phyloP scores from a whole-genome alignment of 2,113 vertebrate species.

The Tenebrosternarchus preto region DNA sequence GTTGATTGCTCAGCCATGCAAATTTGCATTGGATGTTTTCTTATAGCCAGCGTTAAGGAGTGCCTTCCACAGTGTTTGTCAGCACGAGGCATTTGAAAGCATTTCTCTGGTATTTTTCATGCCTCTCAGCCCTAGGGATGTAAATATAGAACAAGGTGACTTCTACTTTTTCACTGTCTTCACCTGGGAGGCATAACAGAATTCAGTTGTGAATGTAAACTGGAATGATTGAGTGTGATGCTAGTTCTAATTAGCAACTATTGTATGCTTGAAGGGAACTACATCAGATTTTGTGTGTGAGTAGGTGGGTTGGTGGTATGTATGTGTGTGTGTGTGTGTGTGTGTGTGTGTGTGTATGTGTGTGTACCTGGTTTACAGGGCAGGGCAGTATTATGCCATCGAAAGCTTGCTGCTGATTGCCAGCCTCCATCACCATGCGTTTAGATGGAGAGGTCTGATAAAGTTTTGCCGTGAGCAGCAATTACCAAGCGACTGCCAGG shows the following conservation, averaged over 20 bases:
- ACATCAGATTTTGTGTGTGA: conserved; percentile 30
- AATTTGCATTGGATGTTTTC: conserved; percentile 70
- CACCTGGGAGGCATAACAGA: conserved; percentile 38
- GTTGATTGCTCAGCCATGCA: conserved; percentile 70
- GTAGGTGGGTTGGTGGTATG: neutral
- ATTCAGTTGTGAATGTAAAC: conserved; percentile 47
- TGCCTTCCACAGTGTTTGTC: conserved; percentile 58
- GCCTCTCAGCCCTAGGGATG: conserved; percentile 56
- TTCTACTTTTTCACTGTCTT: conserved; percentile 59
- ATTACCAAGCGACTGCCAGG: conserved; percentile 54
- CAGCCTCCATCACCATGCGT: conserved; percentile 67
- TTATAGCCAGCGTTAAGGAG: conserved; percentile 56
- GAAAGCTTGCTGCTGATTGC: conserved; percentile 49
- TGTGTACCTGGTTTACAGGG: conserved; percentile 21
- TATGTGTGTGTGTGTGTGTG: too few species aligned
- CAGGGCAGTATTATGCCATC: conserved; percentile 44
- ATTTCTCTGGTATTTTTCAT: conserved; percentile 56
- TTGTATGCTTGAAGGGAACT: conserved; percentile 32
- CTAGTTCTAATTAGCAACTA: conserved; percentile 63
- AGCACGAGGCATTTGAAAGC: conserved; percentile 67
- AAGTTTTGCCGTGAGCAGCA: conserved; percentile 73
- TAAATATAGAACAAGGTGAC: conserved; percentile 74
- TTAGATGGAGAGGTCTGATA: conserved; percentile 75
- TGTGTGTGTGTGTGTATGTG: conserved; percentile 1
- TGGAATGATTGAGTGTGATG: conserved; percentile 46